phyloP scores from a whole-genome alignment of 2,797 vertebrate species.

The Platalea minor region DNA sequence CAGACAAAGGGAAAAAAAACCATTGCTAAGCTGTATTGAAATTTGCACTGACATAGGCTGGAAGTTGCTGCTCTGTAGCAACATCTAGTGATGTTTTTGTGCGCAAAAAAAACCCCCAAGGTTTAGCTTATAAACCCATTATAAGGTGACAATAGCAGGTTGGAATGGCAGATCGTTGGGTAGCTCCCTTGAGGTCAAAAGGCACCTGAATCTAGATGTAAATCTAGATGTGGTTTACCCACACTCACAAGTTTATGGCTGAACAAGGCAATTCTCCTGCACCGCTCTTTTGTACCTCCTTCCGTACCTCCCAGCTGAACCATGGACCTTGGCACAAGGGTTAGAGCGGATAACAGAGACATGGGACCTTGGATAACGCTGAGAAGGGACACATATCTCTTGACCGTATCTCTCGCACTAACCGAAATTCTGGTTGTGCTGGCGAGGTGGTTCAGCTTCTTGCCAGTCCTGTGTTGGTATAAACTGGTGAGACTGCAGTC shows the following conservation, averaged over 20 bases:
- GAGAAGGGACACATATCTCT: neutral
- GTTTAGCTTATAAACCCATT: neutral
- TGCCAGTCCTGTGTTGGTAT: neutral
- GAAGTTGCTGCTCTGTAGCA: conserved; percentile 3
- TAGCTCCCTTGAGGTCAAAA: neutral
- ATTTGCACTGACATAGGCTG: neutral
- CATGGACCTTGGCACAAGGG: neutral
- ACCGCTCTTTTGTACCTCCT: fast-evolving
- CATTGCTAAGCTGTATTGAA: neutral
- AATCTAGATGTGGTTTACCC: neutral
- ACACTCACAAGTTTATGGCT: neutral
- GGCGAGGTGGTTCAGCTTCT: neutral
- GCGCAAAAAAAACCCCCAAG: neutral
- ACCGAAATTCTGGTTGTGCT: neutral
- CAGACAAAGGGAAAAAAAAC: neutral
- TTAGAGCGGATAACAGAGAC: neutral
- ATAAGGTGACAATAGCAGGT: neutral
- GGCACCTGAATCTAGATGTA: neutral
- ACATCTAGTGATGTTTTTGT: neutral
- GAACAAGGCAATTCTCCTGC: neutral
- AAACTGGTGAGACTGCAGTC: neutral
- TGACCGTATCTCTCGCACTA: neutral
- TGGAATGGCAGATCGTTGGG: neutral
- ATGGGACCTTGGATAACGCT: neutral
- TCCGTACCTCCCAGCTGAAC: neutral